These are phyloP conservation scores for Sitodiplosis mosellana DNA, from an alignment of 1,140 invertebrate genomes.

Conservation along the genomic window DNA sequence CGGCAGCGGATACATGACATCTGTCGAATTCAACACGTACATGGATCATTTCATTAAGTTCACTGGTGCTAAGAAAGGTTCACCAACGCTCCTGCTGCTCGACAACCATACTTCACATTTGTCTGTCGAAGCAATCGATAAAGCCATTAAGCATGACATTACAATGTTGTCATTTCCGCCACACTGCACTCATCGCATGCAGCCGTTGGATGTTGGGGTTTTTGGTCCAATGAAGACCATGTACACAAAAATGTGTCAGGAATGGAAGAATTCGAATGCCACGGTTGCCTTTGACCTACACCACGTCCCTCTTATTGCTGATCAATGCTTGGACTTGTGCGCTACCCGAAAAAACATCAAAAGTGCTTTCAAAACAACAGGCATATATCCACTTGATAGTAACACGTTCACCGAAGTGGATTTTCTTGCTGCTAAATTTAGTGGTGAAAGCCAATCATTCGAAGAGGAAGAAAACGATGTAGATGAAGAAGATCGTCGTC, in stretches of 20 bases:
- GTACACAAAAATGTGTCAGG: conserved; percentile 14
- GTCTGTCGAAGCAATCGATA: too few relatives aligned
- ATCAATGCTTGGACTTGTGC: not conserved
- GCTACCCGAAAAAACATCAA: not conserved
- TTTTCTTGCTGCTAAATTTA: not conserved
- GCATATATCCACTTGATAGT: not conserved
- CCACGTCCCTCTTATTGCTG: not conserved
- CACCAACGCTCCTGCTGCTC: conserved; percentile 17
- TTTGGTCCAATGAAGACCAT: conserved; percentile 25
- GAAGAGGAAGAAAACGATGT: too few relatives aligned
- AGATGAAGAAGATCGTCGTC: too few relatives aligned
- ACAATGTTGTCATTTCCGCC: conserved; percentile 26
- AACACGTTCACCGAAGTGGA: not conserved
- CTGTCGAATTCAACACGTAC: conserved; percentile 16
- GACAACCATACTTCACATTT: conserved; percentile 24
- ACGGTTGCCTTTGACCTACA: conserved; percentile 10
- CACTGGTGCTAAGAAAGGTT: conserved; percentile 9
- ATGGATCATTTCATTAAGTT: conserved; percentile 22
- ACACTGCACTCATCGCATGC: conserved; percentile 27
- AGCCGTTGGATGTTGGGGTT: conserved; percentile 28
- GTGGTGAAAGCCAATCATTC: too few relatives aligned
- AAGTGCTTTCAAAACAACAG: not conserved
- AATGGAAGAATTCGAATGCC: conserved; percentile 21
- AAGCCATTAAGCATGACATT: conserved; percentile 21
- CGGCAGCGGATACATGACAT: conserved; percentile 17